phyloP scores from a whole-genome alignment of 2,113 vertebrate genomes.

The Puntigrus tetrazona region DNA sequence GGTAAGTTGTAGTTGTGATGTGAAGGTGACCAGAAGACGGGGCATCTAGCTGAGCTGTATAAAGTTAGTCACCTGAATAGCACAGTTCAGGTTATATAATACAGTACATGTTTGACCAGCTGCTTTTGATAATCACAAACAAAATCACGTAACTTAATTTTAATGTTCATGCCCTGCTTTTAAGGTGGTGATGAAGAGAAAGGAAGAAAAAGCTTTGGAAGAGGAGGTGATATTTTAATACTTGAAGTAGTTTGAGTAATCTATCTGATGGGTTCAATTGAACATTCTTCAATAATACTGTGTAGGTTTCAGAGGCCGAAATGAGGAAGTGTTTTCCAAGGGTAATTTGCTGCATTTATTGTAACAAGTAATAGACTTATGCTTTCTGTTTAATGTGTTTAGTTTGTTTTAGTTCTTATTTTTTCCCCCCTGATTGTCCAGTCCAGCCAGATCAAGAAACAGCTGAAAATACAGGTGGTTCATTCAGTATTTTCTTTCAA shows the following conservation, averaged over 20 bases:
- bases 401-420: background rate
- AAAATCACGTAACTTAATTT: background rate
- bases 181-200: conserved; percentile 51
- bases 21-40: background rate
- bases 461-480: conserved; percentile 6
- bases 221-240: conserved; percentile 61
- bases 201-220: conserved; percentile 56
- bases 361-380: background rate
- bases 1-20: conserved; percentile 51
- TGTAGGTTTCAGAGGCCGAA: conserved; percentile 71
- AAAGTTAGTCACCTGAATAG: background rate
- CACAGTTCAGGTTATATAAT: background rate
- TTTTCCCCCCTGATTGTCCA: background rate
- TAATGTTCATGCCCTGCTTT: background rate
- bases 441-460: background rate
- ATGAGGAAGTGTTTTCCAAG: conserved; percentile 65
- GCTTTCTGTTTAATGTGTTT: background rate
- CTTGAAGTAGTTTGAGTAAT: background rate
- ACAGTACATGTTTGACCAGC: background rate
- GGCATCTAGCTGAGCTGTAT: background rate
- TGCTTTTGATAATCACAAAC: background rate
- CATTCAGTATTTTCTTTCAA: background rate
- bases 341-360: conserved; percentile 42
- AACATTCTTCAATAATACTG: background rate
- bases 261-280: background rate